These are phyloP conservation scores for Litoditis marina DNA, from an alignment of 2,888 invertebrate genomes.

Conservation along the genomic window DNA sequence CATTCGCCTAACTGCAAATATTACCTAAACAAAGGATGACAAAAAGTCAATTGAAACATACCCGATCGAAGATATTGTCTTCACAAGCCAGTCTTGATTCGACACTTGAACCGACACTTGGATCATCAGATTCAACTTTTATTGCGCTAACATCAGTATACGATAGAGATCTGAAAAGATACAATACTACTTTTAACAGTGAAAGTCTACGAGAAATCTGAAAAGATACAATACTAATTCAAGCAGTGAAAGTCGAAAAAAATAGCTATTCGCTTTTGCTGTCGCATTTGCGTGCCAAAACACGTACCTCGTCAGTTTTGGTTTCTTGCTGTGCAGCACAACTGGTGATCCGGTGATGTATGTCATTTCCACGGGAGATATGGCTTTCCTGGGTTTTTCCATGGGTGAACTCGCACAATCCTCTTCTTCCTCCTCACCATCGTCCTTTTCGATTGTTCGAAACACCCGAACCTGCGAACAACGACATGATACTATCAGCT, in stretches of 20 bases:
- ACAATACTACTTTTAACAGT: too few relatives aligned
- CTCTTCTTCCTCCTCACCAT: slow-evolving; percentile 1
- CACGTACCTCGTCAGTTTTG: slow-evolving; percentile 1
- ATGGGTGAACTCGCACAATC: slow-evolving; percentile 15
- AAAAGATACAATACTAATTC: not conserved
- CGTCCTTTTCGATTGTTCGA: slow-evolving; percentile 22
- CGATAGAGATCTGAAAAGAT: slow-evolving; percentile 6
- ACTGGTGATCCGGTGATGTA: too few relatives aligned
- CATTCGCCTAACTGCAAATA: too few relatives aligned
- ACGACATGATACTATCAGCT: too few relatives aligned
- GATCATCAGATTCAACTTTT: not conserved
- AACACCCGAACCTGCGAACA: slow-evolving; percentile 21
- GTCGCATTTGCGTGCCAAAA: too few relatives aligned
- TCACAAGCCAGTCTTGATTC: too few relatives aligned
- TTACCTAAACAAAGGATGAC: too few relatives aligned
- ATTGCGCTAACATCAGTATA: slow-evolving; percentile 12
- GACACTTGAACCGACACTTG: not conserved
- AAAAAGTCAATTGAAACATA: too few relatives aligned
- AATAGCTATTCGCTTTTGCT: too few relatives aligned
- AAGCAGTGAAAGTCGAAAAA: too few relatives aligned
- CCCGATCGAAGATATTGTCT: too few relatives aligned
- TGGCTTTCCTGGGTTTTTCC: not conserved
- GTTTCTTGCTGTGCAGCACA: not conserved
- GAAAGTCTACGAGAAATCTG: too few relatives aligned
- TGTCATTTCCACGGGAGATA: slow-evolving; percentile 5